phyloP scores from a whole-genome alignment of 2,888 invertebrate species.

The Altica lythri region DNA sequence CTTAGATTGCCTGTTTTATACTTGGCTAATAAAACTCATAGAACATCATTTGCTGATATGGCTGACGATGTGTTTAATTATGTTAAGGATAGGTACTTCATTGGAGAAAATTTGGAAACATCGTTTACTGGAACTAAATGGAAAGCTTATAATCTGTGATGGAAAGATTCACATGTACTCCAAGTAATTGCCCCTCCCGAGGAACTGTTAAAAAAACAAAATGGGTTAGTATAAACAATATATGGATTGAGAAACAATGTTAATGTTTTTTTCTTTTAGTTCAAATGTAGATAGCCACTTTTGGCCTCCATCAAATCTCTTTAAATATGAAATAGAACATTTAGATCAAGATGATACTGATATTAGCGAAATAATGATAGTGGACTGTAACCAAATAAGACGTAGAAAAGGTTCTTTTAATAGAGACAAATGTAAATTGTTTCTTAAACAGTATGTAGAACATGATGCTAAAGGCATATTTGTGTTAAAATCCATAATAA shows the following conservation, averaged over 20 bases:
- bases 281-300: conserved; percentile 44
- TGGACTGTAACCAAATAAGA: conserved; percentile 71
- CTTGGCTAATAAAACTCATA: conserved; percentile 77
- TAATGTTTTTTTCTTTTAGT: conserved; percentile 20
- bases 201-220: conserved; percentile 42
- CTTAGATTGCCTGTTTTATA: conserved; percentile 81
- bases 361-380: conserved; percentile 65
- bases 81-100: conserved; percentile 87
- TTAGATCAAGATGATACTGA: conserved; percentile 63
- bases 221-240: conserved; percentile 47
- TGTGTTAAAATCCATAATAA: conserved; percentile 67
- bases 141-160: too few species aligned
- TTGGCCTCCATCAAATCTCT: conserved; percentile 60
- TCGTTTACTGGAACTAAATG: conserved; percentile 70
- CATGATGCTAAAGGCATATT: conserved; percentile 67
- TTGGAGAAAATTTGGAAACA: conserved; percentile 85
- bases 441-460: conserved; percentile 80
- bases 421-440: conserved; percentile 81
- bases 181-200: conserved; percentile 69
- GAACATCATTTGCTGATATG: conserved; percentile 84
- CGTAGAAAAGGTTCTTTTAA: conserved; percentile 79
- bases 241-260: too few species aligned
- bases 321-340: conserved; percentile 79
- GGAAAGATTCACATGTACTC: conserved; percentile 70
- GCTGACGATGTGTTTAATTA: conserved; percentile 86